phyloP scores from a whole-genome alignment of 1,140 invertebrate genomes.

The Andrena cerasifolii region DNA sequence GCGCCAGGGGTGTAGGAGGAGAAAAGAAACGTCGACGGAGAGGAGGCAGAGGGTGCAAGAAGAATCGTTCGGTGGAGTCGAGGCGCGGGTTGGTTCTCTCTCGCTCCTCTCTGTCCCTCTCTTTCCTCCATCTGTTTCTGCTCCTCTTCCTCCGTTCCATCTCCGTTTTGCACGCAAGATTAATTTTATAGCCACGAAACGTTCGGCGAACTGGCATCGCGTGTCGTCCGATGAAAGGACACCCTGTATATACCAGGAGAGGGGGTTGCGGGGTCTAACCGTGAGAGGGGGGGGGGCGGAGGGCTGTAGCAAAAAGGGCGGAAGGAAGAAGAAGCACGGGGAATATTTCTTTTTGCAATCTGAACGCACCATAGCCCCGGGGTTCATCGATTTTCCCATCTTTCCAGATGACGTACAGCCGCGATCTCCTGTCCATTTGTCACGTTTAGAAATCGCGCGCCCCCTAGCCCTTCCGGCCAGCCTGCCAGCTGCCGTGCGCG shows the following conservation, averaged over 20 bases:
- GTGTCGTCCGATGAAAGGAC: conserved; percentile 55
- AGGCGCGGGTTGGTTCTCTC: conserved; percentile 32
- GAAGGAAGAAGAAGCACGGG: conserved; percentile 21
- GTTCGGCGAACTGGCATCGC: conserved; percentile 47
- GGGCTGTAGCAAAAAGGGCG: conserved; percentile 38
- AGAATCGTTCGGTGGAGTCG: conserved; percentile 41
- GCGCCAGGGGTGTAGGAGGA: not conserved
- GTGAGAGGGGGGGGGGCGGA: not conserved
- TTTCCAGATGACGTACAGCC: conserved; percentile 40
- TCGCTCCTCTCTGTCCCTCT: not conserved
- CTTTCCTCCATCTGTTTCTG: conserved; percentile 45
- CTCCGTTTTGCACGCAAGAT: conserved; percentile 66
- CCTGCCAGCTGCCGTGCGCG: not conserved
- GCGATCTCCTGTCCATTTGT: conserved; percentile 23
- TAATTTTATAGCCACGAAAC: conserved; percentile 65
- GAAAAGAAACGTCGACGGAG: conserved; percentile 15
- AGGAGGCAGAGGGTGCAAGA: conserved; percentile 14
- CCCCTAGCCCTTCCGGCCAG: not conserved
- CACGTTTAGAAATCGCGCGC: conserved; percentile 34
- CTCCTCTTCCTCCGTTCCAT: conserved; percentile 38
- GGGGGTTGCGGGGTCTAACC: conserved; percentile 25
- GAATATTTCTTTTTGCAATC: conserved; percentile 51
- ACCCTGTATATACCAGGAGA: conserved; percentile 35
- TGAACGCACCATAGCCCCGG: conserved; percentile 9
- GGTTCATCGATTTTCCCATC: conserved; percentile 48